Conservation (phyloP, 1,140 invertebrate genomes). For the Saccostrea glomerata region DNA sequence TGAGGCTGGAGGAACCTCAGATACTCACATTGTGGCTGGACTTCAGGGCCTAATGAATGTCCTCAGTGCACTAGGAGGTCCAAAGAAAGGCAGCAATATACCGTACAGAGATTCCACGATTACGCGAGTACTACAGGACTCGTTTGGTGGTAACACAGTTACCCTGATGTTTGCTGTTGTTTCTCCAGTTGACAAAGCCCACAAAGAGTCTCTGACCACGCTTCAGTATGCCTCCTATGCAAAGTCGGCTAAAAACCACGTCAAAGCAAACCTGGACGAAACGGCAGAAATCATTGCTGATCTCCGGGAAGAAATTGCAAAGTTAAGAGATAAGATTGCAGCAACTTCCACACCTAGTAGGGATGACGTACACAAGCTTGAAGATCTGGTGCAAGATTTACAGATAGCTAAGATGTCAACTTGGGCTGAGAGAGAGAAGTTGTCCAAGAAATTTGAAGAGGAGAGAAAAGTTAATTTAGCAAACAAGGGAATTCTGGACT, state of each 20-base stretch:
- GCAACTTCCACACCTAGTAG: constrained; percentile 84
- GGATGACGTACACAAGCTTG: constrained; percentile 74
- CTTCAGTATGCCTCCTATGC: constrained; percentile 98
- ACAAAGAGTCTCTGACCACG: constrained; percentile 97
- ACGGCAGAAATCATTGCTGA: constrained; percentile 88
- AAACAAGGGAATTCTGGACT: constrained; percentile 76
- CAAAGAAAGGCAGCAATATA: constrained; percentile 76
- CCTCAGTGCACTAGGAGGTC: constrained; percentile 76
- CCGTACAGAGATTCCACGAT: constrained; percentile 80
- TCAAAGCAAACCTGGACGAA: constrained; percentile 83
- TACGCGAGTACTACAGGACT: constrained; percentile 82
- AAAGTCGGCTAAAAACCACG: constrained; percentile 96
- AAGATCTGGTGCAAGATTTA: constrained; percentile 73
- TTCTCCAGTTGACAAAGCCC: constrained; percentile 94
- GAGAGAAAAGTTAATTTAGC: constrained; percentile 74
- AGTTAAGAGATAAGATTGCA: constrained; percentile 92
- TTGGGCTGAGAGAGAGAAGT: constrained; percentile 72
- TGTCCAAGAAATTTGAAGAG: constrained; percentile 69
- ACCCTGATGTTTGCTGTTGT: constrained; percentile 98
- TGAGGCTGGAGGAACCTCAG: background rate
- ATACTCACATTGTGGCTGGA: constrained; percentile 21
- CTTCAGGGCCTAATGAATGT: constrained; percentile 83
- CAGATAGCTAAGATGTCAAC: constrained; percentile 73
- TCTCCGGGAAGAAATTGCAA: constrained; percentile 91
- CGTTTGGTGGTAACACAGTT: constrained; percentile 89